Base-by-base conservation (phyloP, 2,888 invertebrate genomes). In the Agrilus mali region DNA sequence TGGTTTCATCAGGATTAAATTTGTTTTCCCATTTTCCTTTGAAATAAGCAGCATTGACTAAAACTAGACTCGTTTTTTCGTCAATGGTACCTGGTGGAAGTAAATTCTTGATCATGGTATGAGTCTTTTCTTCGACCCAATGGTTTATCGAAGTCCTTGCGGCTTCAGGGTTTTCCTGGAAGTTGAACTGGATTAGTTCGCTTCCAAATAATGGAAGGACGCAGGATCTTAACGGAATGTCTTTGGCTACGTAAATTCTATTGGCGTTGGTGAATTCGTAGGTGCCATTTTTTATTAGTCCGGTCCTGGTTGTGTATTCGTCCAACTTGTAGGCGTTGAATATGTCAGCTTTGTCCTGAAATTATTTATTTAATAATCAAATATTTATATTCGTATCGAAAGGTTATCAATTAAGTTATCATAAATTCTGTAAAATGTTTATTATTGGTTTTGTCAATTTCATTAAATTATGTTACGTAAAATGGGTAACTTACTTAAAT, bases 21-120 rank as follows among this genome's bases (percentile, higher is more conserved):
- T 82, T 80, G 16, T 80, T 81, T 16, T 80, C 75, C 92, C 92
- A 93, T 17, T 82, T 72, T 2, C 90, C 90, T 59, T 90, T 92
- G 68, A 92, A 90, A 61, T 88, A 92, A 0, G 89, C 87, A 0
- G 89, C 90, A 61, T 92, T 93, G 0, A 84, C 85, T 47, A 90
- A 65, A 5, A 88, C 85, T 48, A 89, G 59, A 58, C 83, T 78
- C 0, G 87, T 86, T 1, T 62, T 56, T 1, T 68, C 57, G 22
- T 72, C 71, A 22, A 90, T 67, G 5, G 74, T 76, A n/a, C 78
- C 81, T 0, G 66, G 57, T 0, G 80, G 77, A 7, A 92, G 60
- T 43, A 90, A 67, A 50, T 88, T 77, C 41, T 76, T 74, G 49
- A 92, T 89, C 63, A 88, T 79, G 49, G 80, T 75, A 52, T 79